Percentiles rank a stretch among this genome's conserved stretches.
Evolutionary conservation across 2,113 vertebrate species (phyloP).

Genomic region (Cyrtonyx montezumae): DNA sequence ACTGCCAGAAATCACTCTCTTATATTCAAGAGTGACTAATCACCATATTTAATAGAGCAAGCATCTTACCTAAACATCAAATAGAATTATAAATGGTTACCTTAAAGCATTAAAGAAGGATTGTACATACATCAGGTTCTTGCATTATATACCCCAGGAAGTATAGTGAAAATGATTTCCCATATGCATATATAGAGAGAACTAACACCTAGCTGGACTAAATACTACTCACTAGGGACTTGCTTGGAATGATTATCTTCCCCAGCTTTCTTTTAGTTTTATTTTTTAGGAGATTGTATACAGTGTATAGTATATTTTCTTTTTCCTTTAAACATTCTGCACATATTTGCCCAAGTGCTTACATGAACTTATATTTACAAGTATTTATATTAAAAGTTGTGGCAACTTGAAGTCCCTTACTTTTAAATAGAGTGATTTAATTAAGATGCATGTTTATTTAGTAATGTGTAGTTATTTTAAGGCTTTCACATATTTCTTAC

Average conservation of each 20-base stretch:
- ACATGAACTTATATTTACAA: background rate
- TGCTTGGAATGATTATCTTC: background rate
- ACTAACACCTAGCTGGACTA: background rate
- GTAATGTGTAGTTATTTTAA: background rate
- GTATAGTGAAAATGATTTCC: background rate
- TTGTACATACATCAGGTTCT: constrained; percentile 1
- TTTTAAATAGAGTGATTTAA: background rate
- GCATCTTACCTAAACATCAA: constrained; percentile 53
- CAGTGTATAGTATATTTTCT: background rate
- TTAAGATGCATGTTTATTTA: background rate
- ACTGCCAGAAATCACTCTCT: constrained; percentile 43
- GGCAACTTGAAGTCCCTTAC: background rate
- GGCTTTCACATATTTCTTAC: background rate
- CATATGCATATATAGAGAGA: background rate
- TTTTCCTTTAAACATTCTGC: background rate
- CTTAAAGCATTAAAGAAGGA: constrained; percentile 6
- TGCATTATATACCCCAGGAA: background rate
- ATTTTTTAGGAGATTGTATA: background rate
- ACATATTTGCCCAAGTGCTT: background rate
- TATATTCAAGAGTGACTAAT: constrained; percentile 40
- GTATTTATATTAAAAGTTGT: background rate
- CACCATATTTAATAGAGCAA: constrained; percentile 60
- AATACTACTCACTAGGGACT: background rate
- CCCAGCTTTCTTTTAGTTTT: background rate
- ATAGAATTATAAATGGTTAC: constrained; percentile 7